Base-by-base conservation (phyloP, 2,797 vertebrate genomes). In the Serranus cabrilla region DNA sequence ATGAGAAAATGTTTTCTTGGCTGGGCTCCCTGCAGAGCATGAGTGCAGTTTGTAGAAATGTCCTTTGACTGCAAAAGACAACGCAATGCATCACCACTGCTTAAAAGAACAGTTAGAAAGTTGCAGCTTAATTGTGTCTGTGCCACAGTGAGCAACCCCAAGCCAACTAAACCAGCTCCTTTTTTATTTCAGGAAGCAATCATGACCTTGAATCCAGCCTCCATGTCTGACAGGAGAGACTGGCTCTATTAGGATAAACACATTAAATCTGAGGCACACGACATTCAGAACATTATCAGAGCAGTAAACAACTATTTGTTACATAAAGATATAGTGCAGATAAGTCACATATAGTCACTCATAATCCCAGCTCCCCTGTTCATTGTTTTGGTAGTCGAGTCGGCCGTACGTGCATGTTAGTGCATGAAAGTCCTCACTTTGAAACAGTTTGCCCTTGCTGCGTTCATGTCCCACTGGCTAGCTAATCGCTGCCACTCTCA, bases 71-170 rank as follows among this genome's bases (percentile, higher is more conserved):
- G 51, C 40, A 46, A 25, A 25, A 45, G 39, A 67, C 64, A 46
- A 55, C 18, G 11, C 64, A 2, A 37, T 34, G 52, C 65, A 37
- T 67, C 52, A 45, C 13, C 13, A 3, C 39, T 14, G 51, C 13
- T 45, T 25, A 21, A 18, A 16, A 56, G 23, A 37, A 34, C 42
- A 66, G 68, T 74, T 66, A 73, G 82, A 83, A 64, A 55, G 81
- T 78, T 57, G 43, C 71, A 76, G 77, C 63, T 78, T 83, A 82
- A 84, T 82, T 83, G 78, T 78, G 73, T 83, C 76, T 84, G 54
- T 70, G 71, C 65, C 67, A 68, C 69, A 74, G 61, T 18, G 67
- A 82, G 58, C 43, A 60, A 84, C 34, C 68, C 55, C 21, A 14
- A 55, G 69, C 71, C 58, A 63, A 59, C 64, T 79, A 61, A 84